Percentiles rank a stretch among this genome's conserved stretches.
phyloP scores from a whole-genome alignment of 2,113 vertebrate species.

The Leptobrachium ailaonicum region DNA sequence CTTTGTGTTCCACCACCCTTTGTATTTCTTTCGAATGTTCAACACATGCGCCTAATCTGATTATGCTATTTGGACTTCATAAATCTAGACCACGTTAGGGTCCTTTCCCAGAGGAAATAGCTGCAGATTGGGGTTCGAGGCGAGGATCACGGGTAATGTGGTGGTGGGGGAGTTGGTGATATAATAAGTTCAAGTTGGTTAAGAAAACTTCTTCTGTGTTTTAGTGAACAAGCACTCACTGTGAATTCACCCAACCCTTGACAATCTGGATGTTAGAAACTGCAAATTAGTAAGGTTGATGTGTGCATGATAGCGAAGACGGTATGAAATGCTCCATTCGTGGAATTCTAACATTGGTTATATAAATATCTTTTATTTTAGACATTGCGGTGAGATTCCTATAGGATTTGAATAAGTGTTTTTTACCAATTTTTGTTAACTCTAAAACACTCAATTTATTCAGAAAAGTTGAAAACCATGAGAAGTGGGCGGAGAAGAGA shows the following conservation, averaged over 20 bases:
- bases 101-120: constrained; percentile 52
- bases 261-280: constrained; percentile 64
- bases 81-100: constrained; percentile 81
- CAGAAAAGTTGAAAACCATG: too few relatives aligned
- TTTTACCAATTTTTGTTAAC: too few relatives aligned
- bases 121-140: constrained; percentile 44
- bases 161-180: constrained; percentile 41
- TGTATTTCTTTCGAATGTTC: constrained; percentile 70
- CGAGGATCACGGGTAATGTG: constrained; percentile 35
- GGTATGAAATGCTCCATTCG: too few relatives aligned
- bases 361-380: too few relatives aligned
- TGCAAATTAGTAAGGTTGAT: neutral
- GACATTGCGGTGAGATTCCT: too few relatives aligned
- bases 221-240: constrained; percentile 62
- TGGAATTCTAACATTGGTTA: too few relatives aligned
- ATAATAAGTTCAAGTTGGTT: constrained; percentile 63
- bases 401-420: too few relatives aligned
- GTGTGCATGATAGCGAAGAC: too few relatives aligned
- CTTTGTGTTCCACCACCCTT: constrained; percentile 72
- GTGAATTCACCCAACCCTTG: constrained; percentile 64
- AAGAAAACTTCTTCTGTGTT: constrained; percentile 63
- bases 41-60: constrained; percentile 87
- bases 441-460: too few relatives aligned
- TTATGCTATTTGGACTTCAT: constrained; percentile 98
- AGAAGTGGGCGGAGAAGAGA: too few relatives aligned